Evolutionary conservation across 1,140 invertebrate genomes (phyloP).

Genomic region (Aphidius gifuensis): DNA sequence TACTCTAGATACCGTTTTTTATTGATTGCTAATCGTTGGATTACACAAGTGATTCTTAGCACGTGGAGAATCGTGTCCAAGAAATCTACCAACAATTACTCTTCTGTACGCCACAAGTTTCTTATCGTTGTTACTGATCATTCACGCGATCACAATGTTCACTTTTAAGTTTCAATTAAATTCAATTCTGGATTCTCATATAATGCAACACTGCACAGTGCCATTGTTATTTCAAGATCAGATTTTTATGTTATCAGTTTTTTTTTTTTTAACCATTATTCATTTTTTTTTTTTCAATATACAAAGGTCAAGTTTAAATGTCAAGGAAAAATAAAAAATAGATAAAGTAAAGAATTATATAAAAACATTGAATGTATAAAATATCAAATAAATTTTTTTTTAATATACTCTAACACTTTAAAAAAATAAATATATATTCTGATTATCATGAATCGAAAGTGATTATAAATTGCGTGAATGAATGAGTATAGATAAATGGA

Average conservation of each 20-base stretch:
- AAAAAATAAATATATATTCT: too few species aligned
- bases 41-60: constrained; percentile 7
- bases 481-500: too few species aligned
- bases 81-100: not conserved
- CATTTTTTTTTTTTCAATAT: not conserved
- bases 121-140: constrained; percentile 16
- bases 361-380: too few species aligned
- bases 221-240: not conserved
- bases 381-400: too few species aligned
- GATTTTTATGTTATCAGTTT: too few species aligned
- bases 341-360: too few species aligned
- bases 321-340: too few species aligned
- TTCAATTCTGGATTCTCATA: not conserved
- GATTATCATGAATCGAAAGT: too few species aligned
- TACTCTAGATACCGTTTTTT: constrained; percentile 9
- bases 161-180: constrained; percentile 26
- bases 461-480: too few species aligned
- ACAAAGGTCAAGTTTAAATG: too few species aligned
- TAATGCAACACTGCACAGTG: not conserved
- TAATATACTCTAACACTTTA: too few species aligned
- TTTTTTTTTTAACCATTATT: not conserved
- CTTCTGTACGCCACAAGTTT: constrained; percentile 12
- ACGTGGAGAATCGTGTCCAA: not conserved
- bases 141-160: constrained; percentile 23
- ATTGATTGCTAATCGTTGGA: constrained; percentile 4